A percentile compares a stretch with the other conserved stretches of the same genome.
phyloP scores from a whole-genome alignment of 2,888 invertebrate genomes.

The Hirudinaria manillensis region DNA sequence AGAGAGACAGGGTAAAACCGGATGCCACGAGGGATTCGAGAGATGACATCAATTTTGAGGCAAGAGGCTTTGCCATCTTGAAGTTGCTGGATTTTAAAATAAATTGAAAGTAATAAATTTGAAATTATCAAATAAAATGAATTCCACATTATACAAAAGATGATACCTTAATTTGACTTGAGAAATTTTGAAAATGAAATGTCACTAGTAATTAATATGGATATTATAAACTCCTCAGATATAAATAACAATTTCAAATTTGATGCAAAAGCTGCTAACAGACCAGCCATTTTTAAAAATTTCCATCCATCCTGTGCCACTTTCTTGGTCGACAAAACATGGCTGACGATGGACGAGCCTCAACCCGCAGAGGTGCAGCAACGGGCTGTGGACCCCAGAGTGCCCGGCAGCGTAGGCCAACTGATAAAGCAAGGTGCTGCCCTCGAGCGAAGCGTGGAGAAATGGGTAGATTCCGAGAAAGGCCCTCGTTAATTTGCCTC shows the following conservation, averaged over 20 bases:
- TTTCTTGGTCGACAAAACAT: background rate
- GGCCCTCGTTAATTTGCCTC: background rate
- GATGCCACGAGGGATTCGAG: background rate
- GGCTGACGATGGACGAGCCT: background rate
- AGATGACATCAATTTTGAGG: background rate
- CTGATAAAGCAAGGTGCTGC: slow-evolving; percentile 1
- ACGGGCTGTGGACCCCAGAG: background rate
- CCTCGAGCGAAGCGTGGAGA: slow-evolving; percentile 4
- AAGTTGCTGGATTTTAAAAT: background rate
- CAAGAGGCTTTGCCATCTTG: background rate
- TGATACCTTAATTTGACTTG: no score
- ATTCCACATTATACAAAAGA: no score
- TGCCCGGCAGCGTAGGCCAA: background rate
- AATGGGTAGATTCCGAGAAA: slow-evolving; percentile 8
- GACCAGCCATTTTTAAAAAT: slow-evolving; percentile 5
- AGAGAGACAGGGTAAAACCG: background rate
- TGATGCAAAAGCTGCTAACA: background rate
- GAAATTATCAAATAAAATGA: no score
- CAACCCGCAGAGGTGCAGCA: background rate
- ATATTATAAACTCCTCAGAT: no score
- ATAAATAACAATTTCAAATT: no score
- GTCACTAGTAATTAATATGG: no score
- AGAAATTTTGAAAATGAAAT: no score
- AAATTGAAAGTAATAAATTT: background rate
- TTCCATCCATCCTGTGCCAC: background rate